Conservation (phyloP, 2,888 invertebrate species). For the Augochlorella aurata region DNA sequence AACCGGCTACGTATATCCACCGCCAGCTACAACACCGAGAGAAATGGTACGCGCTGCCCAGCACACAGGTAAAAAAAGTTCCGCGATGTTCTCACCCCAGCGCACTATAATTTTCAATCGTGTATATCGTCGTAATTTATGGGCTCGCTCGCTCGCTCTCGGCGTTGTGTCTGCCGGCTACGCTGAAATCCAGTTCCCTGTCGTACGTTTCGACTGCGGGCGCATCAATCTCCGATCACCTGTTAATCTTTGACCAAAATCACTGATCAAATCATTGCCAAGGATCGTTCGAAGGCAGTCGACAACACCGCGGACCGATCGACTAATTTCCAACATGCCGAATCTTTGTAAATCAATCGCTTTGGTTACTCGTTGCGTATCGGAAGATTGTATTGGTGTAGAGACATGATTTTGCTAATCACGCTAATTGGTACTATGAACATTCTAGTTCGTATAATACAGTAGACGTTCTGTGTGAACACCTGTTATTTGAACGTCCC, state of each 20-base stretch:
- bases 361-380: too few relatives aligned
- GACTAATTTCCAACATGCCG: too few relatives aligned
- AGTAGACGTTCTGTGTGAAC: too few relatives aligned
- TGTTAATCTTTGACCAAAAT: neutral
- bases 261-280: neutral
- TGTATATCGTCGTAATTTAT: slow-evolving; percentile 44
- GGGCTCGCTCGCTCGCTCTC: neutral
- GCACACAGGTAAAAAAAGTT: slow-evolving; percentile 23
- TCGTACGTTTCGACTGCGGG: neutral
- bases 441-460: too few relatives aligned
- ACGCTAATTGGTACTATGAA: too few relatives aligned
- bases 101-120: slow-evolving; percentile 47
- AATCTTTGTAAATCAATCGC: too few relatives aligned
- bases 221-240: slow-evolving; percentile 6
- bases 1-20: slow-evolving; percentile 20
- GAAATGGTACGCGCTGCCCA: neutral
- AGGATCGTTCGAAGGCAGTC: too few relatives aligned
- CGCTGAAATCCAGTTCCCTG: neutral
- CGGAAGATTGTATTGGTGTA: too few relatives aligned
- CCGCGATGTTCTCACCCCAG: slow-evolving; percentile 7
- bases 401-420: too few relatives aligned
- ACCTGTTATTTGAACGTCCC: too few relatives aligned
- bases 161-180: neutral
- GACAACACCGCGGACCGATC: too few relatives aligned
- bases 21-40: slow-evolving; percentile 32